A percentile compares a stretch with the other conserved stretches of the same genome.
phyloP scores from a whole-genome alignment of 2,113 vertebrate species.

The Sebastes schlegelii region DNA sequence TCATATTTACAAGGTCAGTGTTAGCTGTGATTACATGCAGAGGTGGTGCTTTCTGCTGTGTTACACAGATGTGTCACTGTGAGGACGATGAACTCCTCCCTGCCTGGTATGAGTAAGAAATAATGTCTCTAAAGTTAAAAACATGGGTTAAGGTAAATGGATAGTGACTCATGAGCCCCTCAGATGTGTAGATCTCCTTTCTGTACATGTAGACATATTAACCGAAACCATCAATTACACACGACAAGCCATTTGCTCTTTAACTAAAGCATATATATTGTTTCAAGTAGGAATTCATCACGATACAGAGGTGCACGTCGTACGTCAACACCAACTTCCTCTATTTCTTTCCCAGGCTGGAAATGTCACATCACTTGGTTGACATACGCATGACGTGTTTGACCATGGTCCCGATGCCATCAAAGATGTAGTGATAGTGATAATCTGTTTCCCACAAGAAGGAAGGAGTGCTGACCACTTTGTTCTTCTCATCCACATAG shows the following conservation, averaged over 20 bases:
- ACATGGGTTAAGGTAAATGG: neutral
- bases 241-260: slow-evolving; percentile 34
- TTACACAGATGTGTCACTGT: neutral
- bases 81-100: neutral
- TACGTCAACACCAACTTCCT: slow-evolving; percentile 19
- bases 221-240: slow-evolving; percentile 17
- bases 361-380: slow-evolving; percentile 67
- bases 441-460: slow-evolving; percentile 86
- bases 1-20: neutral
- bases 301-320: slow-evolving; percentile 44
- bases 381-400: slow-evolving; percentile 83
- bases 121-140: neutral
- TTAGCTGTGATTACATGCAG: neutral
- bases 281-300: slow-evolving; percentile 39
- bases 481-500: slow-evolving; percentile 84
- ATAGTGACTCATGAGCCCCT: neutral
- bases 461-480: slow-evolving; percentile 82
- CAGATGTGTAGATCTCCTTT: neutral
- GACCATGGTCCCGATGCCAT: slow-evolving; percentile 84
- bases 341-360: slow-evolving; percentile 20
- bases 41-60: neutral
- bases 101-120: neutral
- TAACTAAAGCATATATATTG: slow-evolving; percentile 53
- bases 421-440: slow-evolving; percentile 84
- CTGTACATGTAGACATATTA: neutral